Conservation (phyloP, 2,888 invertebrate species). For the Tenthredo amoena region DNA sequence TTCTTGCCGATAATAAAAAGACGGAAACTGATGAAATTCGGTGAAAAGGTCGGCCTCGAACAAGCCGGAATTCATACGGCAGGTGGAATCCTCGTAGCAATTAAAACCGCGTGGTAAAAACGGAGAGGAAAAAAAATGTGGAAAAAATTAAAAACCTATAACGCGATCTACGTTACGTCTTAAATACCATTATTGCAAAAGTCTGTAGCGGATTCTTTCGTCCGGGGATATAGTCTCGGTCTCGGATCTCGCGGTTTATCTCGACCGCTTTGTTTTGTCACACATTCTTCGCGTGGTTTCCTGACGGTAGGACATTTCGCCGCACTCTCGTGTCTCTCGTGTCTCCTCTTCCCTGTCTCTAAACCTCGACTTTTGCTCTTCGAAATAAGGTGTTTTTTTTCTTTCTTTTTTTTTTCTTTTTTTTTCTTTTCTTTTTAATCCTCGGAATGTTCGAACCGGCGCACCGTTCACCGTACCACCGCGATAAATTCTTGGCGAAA, state of each 20-base stretch:
- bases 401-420: background rate
- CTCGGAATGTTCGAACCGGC: slow-evolving; percentile 22
- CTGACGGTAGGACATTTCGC: slow-evolving; percentile 64
- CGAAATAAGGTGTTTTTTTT: slow-evolving; percentile 12
- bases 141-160: background rate
- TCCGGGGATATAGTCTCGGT: background rate
- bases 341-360: slow-evolving; percentile 36
- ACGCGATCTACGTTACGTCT: background rate
- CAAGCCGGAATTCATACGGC: background rate
- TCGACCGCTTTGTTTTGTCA: slow-evolving; percentile 59
- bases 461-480: slow-evolving; percentile 16
- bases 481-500: slow-evolving; percentile 35
- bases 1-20: too few species aligned
- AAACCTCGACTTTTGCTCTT: background rate
- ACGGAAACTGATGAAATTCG: background rate
- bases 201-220: background rate
- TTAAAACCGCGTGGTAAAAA: background rate
- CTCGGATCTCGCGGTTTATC: slow-evolving; percentile 19
- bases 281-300: slow-evolving; percentile 60
- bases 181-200: slow-evolving; percentile 22
- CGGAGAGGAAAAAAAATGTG: background rate
- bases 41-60: background rate
- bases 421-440: background rate
- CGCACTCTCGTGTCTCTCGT: slow-evolving; percentile 24
- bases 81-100: slow-evolving; percentile 1